A percentile compares a stretch with the other conserved stretches of the same genome.
phyloP scores from a whole-genome alignment of 2,888 invertebrate genomes.

The Dryadula phaetusa region DNA sequence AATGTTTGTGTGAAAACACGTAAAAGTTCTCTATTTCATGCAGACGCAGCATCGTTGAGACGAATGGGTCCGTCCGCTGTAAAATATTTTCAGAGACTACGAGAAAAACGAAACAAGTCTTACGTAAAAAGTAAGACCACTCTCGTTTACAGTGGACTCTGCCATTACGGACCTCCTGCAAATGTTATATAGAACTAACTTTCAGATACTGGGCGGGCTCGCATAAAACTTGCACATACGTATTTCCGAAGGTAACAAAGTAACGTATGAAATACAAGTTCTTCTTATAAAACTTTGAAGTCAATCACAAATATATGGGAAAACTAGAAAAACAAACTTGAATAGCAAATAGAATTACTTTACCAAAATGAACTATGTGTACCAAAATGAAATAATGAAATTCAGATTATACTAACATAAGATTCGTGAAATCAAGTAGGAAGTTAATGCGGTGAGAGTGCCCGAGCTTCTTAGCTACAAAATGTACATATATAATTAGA shows the following conservation, averaged over 20 bases:
- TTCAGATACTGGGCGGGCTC: constrained; percentile 28
- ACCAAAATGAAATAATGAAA: constrained; percentile 46
- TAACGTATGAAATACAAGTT: constrained; percentile 12
- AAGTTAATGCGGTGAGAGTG: constrained; percentile 73
- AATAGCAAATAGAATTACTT: constrained; percentile 3
- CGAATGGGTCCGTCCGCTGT: constrained; percentile 62
- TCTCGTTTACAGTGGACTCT: constrained; percentile 63
- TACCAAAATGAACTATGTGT: constrained; percentile 14
- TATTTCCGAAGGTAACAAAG: constrained; percentile 25
- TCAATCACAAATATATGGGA: constrained; percentile 17
- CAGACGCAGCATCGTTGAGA: constrained; percentile 68
- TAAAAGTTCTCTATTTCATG: constrained; percentile 71
- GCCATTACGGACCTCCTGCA: constrained; percentile 44
- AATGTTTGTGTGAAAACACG: constrained; percentile 55
- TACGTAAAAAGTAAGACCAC: constrained; percentile 66
- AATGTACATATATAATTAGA: constrained; percentile 83
- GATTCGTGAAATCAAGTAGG: constrained; percentile 75
- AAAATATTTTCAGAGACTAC: constrained; percentile 68
- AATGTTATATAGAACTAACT: constrained; percentile 26
- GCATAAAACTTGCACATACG: constrained; percentile 32
- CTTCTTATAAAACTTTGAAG: constrained; percentile 20
- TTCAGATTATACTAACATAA: constrained; percentile 57
- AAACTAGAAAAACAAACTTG: constrained; percentile 6
- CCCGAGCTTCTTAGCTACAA: constrained; percentile 73
- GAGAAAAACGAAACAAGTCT: constrained; percentile 62